These are phyloP conservation scores for Achroia grisella DNA, from an alignment of 1,140 invertebrate species.

Conservation along the genomic window DNA sequence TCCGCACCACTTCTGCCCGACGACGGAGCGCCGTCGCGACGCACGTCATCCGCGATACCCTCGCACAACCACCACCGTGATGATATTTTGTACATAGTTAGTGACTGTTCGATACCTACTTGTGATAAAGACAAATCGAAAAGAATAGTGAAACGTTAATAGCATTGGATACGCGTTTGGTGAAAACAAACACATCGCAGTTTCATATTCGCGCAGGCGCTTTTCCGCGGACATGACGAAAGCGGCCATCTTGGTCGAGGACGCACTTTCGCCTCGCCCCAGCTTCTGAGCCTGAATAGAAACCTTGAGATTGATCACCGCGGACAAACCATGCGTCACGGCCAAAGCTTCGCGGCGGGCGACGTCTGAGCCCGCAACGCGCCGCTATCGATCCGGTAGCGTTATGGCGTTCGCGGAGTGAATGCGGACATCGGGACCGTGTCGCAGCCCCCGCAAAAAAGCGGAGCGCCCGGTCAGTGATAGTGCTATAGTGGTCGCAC, in stretches of 20 bases:
- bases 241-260: constrained; percentile 64
- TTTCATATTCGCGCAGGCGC: constrained; percentile 62
- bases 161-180: constrained; percentile 22
- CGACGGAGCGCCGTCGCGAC: constrained; percentile 22
- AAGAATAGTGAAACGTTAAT: constrained; percentile 6
- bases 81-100: constrained; percentile 15
- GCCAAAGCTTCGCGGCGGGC: constrained; percentile 37
- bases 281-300: constrained; percentile 36
- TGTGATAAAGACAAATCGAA: constrained; percentile 16
- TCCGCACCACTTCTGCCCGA: constrained; percentile 22
- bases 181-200: constrained; percentile 65
- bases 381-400: constrained; percentile 65
- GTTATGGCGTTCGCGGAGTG: constrained; percentile 62
- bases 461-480: constrained; percentile 37
- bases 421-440: constrained; percentile 64
- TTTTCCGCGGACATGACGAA: constrained; percentile 57
- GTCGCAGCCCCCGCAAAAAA: constrained; percentile 34
- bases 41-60: constrained; percentile 32
- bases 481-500: constrained; percentile 43
- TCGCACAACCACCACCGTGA: constrained; percentile 34
- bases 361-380: constrained; percentile 62
- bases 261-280: constrained; percentile 67
- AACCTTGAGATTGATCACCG: constrained; percentile 16
- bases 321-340: constrained; percentile 37
- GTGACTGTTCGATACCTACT: constrained; percentile 7